A percentile compares a stretch with the other conserved stretches of the same genome.
Conservation (phyloP, 2,113 vertebrate species). For the Pica pica region DNA sequence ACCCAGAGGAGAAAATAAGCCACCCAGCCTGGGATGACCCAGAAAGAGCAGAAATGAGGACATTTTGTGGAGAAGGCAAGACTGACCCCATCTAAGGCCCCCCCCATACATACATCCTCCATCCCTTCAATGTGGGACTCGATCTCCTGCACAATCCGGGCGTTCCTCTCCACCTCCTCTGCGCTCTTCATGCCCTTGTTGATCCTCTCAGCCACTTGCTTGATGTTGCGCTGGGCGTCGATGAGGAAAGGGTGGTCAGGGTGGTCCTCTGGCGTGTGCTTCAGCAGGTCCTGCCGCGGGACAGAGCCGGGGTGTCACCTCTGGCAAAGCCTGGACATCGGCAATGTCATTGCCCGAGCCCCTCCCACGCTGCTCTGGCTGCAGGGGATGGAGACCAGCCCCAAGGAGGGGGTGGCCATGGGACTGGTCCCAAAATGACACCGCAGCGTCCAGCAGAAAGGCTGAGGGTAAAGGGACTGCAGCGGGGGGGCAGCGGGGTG, state of each 20-base stretch:
- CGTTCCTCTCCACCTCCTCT: conserved; percentile 91
- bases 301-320: rapidly evolving
- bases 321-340: rapidly evolving
- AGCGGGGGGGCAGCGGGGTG: rapidly evolving
- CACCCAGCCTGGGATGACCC: not conserved
- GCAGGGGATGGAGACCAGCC: not conserved
- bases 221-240: conserved; percentile 93
- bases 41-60: not conserved
- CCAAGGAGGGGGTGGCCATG: not conserved
- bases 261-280: conserved; percentile 94
- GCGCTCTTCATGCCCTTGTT: conserved; percentile 94
- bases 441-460: not conserved
- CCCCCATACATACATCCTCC: conserved; percentile 81
- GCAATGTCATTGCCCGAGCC: rapidly evolving
- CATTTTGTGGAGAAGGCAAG: not conserved
- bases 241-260: conserved; percentile 87
- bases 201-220: conserved; percentile 92
- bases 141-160: conserved; percentile 94
- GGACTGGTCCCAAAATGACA: not conserved
- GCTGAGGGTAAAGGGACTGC: not conserved
- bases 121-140: conserved; percentile 97
- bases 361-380: rapidly evolving
- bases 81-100: rapidly evolving
- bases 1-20: not conserved
- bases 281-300: conserved; percentile 84